Evolutionary conservation across 2,888 invertebrate species (phyloP).

Genomic region (Ferdinandea cuprea): DNA sequence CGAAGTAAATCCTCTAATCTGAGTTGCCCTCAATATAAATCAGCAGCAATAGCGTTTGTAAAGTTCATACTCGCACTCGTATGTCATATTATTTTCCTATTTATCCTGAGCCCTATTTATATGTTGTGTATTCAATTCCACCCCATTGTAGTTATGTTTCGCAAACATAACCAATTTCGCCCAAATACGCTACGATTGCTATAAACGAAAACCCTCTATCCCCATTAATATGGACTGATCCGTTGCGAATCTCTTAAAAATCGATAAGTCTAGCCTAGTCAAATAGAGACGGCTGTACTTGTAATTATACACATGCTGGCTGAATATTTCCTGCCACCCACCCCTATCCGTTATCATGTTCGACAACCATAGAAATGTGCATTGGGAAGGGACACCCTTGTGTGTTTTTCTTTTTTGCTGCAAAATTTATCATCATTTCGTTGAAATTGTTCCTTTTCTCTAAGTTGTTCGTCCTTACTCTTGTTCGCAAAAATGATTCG

Average conservation of each 20-base stretch:
- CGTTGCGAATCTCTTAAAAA: slow-evolving; percentile 52
- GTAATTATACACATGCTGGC: slow-evolving; percentile 62
- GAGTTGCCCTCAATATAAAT: slow-evolving; percentile 9
- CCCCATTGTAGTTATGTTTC: slow-evolving; percentile 42
- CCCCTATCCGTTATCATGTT: neutral
- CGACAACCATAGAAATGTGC: neutral
- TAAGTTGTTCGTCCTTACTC: neutral
- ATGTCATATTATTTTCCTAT: slow-evolving; percentile 39
- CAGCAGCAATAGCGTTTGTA: neutral
- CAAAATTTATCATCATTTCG: slow-evolving; percentile 51
- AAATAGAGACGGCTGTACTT: slow-evolving; percentile 56
- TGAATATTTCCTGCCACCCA: slow-evolving; percentile 48
- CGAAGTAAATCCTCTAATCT: slow-evolving; percentile 8
- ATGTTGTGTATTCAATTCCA: slow-evolving; percentile 39
- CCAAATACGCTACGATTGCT: too few relatives aligned
- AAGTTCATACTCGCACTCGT: neutral
- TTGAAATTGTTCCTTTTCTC: slow-evolving; percentile 44
- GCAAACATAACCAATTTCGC: slow-evolving; percentile 34
- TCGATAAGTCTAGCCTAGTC: slow-evolving; percentile 74
- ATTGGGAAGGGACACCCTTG: slow-evolving; percentile 23
- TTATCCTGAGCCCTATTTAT: slow-evolving; percentile 51
- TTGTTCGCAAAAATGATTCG: slow-evolving; percentile 6
- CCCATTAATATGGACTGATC: slow-evolving; percentile 29
- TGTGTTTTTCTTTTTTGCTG: slow-evolving; percentile 14
- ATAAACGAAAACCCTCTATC: neutral